A percentile compares a stretch with the other conserved stretches of the same genome.
Conservation (phyloP, 2,888 invertebrate genomes). For the Conistra vaccinii region DNA sequence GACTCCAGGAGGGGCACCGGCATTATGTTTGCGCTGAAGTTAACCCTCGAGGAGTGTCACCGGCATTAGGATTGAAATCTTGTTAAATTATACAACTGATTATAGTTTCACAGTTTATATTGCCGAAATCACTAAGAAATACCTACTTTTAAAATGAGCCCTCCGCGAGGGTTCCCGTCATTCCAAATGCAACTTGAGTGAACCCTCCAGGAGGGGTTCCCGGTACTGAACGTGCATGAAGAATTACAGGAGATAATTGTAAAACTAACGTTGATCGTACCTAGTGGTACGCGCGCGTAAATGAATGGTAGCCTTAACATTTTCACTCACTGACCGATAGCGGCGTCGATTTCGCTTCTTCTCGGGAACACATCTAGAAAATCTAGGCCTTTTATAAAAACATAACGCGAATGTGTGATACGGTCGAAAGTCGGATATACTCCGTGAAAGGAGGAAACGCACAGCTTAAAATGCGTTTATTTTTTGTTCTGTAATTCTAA, state of each 20-base stretch:
- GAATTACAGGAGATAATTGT: background rate
- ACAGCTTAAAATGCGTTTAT: background rate
- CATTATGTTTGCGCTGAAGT: no score
- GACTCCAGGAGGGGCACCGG: no score
- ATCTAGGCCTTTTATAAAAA: conserved; percentile 43
- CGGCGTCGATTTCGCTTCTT: conserved; percentile 54
- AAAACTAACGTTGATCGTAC: background rate
- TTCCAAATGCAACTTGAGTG: no score
- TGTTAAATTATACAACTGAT: no score
- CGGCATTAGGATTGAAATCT: no score
- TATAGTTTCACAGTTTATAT: no score
- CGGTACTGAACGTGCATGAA: no score
- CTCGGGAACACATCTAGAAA: conserved; percentile 59
- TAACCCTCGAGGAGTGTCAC: no score
- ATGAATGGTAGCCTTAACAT: conserved; percentile 36
- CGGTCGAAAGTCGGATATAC: conserved; percentile 42
- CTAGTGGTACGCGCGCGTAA: conserved; percentile 26
- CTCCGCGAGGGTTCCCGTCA: no score
- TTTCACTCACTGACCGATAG: conserved; percentile 61
- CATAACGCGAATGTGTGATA: conserved; percentile 39
- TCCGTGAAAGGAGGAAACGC: conserved; percentile 49
- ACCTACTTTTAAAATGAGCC: no score
- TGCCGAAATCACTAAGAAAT: no score
- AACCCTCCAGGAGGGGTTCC: no score
- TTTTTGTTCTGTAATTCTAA: conserved; percentile 43